phyloP scores from a whole-genome alignment of 2,113 vertebrate genomes.

The Microcebus murinus region DNA sequence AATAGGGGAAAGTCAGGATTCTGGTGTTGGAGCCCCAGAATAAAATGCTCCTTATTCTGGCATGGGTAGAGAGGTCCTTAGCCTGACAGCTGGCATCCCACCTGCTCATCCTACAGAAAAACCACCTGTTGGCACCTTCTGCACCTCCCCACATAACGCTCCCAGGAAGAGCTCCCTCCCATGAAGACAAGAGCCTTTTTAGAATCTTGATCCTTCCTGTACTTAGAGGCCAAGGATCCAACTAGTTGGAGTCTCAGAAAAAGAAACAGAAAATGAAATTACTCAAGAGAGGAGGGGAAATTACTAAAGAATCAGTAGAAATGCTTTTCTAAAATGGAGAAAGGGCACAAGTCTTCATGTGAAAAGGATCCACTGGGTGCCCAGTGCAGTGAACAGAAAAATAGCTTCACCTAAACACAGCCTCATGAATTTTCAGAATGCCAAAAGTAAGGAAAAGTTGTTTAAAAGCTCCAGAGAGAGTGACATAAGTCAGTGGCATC shows the following conservation, averaged over 20 bases:
- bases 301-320: not conserved
- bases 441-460: not conserved
- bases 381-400: not conserved
- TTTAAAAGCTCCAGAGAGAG: not conserved
- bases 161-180: not conserved
- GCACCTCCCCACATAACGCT: not conserved
- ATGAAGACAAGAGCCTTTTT: not conserved
- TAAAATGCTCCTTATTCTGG: not conserved
- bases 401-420: not conserved
- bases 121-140: not conserved
- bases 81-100: not conserved
- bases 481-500: not conserved
- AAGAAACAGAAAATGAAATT: constrained; percentile 15
- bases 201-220: not conserved
- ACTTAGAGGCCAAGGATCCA: not conserved
- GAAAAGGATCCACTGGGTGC: not conserved
- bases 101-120: not conserved
- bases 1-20: not conserved
- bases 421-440: not conserved
- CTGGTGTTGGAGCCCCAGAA: not conserved
- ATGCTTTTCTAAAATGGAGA: not conserved
- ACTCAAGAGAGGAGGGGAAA: not conserved
- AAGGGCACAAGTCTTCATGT: not conserved
- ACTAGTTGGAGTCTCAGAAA: not conserved
- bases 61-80: not conserved